Evolutionary conservation across 35 echinoderm and acorn worm genomes (phyloP).

Genomic region (Nesometra sesokonis): DNA sequence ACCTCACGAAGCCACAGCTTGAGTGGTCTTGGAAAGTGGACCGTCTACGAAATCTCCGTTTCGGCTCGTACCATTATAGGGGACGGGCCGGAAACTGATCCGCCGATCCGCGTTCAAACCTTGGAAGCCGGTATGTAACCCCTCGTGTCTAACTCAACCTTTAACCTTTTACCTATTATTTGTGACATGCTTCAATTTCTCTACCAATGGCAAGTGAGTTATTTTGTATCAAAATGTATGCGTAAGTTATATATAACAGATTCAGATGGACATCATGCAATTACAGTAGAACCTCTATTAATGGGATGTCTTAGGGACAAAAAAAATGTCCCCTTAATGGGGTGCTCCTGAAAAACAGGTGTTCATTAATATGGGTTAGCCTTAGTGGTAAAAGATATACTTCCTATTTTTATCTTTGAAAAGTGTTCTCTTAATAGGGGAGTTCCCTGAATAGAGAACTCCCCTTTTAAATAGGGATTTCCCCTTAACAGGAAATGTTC

Average conservation of each 20-base stretch:
- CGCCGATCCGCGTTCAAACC: slow-evolving; percentile 35
- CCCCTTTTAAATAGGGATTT: too few species aligned
- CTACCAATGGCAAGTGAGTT: not conserved
- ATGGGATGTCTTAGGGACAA: too few species aligned
- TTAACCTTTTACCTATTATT: slow-evolving; percentile 3
- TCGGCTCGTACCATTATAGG: slow-evolving; percentile 62
- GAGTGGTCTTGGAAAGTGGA: slow-evolving; percentile 55
- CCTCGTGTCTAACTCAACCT: not conserved
- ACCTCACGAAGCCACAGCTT: slow-evolving; percentile 21
- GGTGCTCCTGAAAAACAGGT: too few species aligned
- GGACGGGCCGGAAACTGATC: slow-evolving; percentile 65
- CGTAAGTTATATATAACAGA: not conserved
- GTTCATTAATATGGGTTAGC: too few species aligned
- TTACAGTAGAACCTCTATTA: too few species aligned
- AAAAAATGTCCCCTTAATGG: too few species aligned
- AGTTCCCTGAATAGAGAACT: too few species aligned
- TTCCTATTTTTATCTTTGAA: too few species aligned
- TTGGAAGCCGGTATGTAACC: slow-evolving; percentile 90
- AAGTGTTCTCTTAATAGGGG: too few species aligned
- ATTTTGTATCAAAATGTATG: not conserved
- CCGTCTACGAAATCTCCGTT: slow-evolving; percentile 65
- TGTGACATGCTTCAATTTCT: slow-evolving; percentile 4
- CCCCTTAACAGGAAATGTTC: too few species aligned
- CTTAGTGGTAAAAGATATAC: too few species aligned
- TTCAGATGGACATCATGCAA: not conserved